A percentile compares a stretch with the other conserved stretches of the same genome.
These are phyloP conservation scores for Copidosoma floridanum DNA, from an alignment of 1,140 invertebrate genomes.

Conservation along the genomic window DNA sequence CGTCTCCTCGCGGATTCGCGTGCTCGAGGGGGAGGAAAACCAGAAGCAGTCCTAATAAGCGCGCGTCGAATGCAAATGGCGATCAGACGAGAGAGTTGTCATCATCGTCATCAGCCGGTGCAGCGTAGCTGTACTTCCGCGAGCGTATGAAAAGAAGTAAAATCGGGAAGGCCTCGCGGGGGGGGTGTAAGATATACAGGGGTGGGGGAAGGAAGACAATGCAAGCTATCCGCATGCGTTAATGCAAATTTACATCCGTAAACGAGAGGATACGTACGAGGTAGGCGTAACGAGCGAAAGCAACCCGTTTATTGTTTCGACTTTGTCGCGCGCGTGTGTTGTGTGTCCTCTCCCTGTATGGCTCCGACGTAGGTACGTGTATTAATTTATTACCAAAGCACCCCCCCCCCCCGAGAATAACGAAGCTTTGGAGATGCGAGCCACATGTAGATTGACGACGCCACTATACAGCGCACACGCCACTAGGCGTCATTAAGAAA, in stretches of 20 bases:
- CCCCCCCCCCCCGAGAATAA: background rate
- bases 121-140: too few relatives aligned
- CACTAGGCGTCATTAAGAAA: constrained; percentile 29
- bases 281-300: constrained; percentile 3
- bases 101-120: too few relatives aligned
- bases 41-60: too few relatives aligned
- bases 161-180: background rate
- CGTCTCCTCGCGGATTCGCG: too few relatives aligned
- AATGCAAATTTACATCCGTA: constrained; percentile 6
- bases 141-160: too few relatives aligned
- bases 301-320: background rate
- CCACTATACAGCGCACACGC: constrained; percentile 20
- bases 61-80: too few relatives aligned
- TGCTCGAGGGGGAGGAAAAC: too few relatives aligned
- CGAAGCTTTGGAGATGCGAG: constrained; percentile 5
- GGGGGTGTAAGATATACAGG: too few relatives aligned
- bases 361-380: background rate
- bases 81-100: too few relatives aligned
- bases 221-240: background rate
- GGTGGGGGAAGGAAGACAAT: too few relatives aligned
- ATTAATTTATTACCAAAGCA: constrained; percentile 8
- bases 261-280: too few relatives aligned
- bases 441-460: constrained; percentile 30
- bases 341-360: too few relatives aligned
- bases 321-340: background rate